Evolutionary conservation across 2,113 vertebrate genomes (phyloP).

Genomic region (Apistogramma diplotaenia): DNA sequence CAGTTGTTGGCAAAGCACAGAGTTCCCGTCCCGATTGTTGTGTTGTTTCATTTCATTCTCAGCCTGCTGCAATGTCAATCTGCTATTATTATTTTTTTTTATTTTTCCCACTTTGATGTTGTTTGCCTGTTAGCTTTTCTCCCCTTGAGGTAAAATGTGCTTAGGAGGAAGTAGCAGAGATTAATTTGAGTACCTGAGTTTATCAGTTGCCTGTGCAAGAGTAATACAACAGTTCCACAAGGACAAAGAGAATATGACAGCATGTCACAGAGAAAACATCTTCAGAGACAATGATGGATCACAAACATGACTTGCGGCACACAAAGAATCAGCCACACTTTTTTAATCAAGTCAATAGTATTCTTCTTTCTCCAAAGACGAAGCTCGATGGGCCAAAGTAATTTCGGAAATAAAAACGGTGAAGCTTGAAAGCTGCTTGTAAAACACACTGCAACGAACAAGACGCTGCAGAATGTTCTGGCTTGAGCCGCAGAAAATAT

Average conservation of each 20-base stretch:
- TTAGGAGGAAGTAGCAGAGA: constrained; percentile 20
- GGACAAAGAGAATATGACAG: constrained; percentile 22
- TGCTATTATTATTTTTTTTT: not conserved
- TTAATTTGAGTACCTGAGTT: constrained; percentile 23
- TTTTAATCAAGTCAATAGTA: not conserved
- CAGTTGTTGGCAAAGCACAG: constrained; percentile 28
- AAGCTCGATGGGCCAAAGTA: not conserved
- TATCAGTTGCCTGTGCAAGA: constrained; percentile 12
- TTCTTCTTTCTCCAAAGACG: not conserved
- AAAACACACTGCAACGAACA: not conserved
- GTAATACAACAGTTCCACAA: constrained; percentile 11
- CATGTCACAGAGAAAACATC: constrained; percentile 14
- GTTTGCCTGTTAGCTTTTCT: not conserved
- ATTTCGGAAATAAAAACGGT: not conserved
- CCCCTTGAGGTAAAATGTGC: constrained; percentile 13
- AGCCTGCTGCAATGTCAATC: constrained; percentile 17
- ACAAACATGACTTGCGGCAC: constrained; percentile 1
- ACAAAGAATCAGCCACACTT: not conserved
- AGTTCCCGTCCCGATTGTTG: constrained; percentile 46
- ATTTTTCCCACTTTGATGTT: not conserved
- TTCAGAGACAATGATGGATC: constrained; percentile 29
- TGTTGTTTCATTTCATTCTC: constrained; percentile 43
- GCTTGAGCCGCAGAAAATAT: not conserved
- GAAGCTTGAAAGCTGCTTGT: not conserved
- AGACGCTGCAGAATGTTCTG: not conserved